Conservation (phyloP, 1,140 invertebrate species). For the Bombus soroeensis region DNA sequence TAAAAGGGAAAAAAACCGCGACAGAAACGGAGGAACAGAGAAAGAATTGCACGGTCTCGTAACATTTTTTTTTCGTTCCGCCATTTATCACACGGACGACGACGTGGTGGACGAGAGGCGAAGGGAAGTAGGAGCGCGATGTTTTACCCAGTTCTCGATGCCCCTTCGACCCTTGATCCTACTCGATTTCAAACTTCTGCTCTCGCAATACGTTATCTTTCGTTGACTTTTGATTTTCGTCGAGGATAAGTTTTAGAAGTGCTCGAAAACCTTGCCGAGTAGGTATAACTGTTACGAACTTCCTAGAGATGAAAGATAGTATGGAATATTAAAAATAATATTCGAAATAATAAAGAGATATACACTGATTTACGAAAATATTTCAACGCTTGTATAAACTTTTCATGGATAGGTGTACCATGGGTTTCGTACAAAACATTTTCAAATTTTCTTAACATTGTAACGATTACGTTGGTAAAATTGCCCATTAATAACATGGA, state of each 20-base stretch:
- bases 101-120: conserved; percentile 42
- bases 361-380: background rate
- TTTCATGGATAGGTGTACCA: too few relatives aligned
- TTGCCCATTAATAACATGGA: too few relatives aligned
- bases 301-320: background rate
- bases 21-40: background rate
- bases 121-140: conserved; percentile 20
- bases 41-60: conserved; percentile 55
- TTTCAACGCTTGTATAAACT: background rate
- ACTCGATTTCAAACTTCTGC: conserved; percentile 46
- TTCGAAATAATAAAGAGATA: background rate
- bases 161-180: conserved; percentile 14
- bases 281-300: background rate
- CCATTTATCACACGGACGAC: conserved; percentile 65
- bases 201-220: conserved; percentile 18
- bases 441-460: too few relatives aligned
- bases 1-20: conserved; percentile 27
- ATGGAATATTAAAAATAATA: background rate
- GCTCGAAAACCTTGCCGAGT: background rate
- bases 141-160: conserved; percentile 51
- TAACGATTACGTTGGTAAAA: too few relatives aligned
- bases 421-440: too few relatives aligned
- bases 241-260: background rate
- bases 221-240: conserved; percentile 15
- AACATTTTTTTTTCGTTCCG: conserved; percentile 44